Evolutionary conservation across 1,140 invertebrate species (phyloP).

Genomic region (Drusus annulatus): DNA sequence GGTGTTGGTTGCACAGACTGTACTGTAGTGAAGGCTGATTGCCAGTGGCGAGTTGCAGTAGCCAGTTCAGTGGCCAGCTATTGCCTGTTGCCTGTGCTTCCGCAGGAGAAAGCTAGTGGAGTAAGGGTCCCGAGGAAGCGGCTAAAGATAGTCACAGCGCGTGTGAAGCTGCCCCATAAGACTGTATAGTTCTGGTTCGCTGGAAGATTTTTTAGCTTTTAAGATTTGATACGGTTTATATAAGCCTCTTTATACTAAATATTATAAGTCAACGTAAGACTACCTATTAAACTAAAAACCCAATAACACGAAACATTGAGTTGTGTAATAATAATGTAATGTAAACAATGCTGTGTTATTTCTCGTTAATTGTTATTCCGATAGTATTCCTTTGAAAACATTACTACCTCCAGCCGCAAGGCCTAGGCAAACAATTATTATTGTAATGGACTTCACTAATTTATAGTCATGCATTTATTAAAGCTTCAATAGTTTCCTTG

Average conservation of each 20-base stretch:
- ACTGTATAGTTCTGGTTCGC: slow-evolving; percentile 36
- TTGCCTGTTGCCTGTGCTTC: too few species aligned
- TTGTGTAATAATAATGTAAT: neutral
- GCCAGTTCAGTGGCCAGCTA: too few species aligned
- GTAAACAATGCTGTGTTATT: slow-evolving; percentile 29
- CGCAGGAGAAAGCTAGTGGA: too few species aligned
- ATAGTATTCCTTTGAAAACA: slow-evolving; percentile 54
- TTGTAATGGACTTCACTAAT: neutral
- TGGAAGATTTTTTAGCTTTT: slow-evolving; percentile 30
- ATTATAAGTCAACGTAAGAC: slow-evolving; percentile 29
- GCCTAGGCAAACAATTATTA: neutral
- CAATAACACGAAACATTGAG: neutral
- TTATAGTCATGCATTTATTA: slow-evolving; percentile 29
- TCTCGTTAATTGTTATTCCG: slow-evolving; percentile 47
- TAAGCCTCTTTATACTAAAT: slow-evolving; percentile 28
- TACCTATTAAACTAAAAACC: neutral
- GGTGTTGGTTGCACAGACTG: too few species aligned
- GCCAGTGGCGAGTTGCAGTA: too few species aligned
- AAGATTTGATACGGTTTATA: slow-evolving; percentile 44
- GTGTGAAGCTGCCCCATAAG: slow-evolving; percentile 28
- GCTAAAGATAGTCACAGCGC: slow-evolving; percentile 23
- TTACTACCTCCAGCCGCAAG: slow-evolving; percentile 47
- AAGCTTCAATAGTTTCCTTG: neutral
- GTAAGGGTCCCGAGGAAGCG: too few species aligned
- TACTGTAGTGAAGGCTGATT: too few species aligned